Base-by-base conservation (phyloP, 2,113 vertebrate genomes). In the Paradisaea rubra region DNA sequence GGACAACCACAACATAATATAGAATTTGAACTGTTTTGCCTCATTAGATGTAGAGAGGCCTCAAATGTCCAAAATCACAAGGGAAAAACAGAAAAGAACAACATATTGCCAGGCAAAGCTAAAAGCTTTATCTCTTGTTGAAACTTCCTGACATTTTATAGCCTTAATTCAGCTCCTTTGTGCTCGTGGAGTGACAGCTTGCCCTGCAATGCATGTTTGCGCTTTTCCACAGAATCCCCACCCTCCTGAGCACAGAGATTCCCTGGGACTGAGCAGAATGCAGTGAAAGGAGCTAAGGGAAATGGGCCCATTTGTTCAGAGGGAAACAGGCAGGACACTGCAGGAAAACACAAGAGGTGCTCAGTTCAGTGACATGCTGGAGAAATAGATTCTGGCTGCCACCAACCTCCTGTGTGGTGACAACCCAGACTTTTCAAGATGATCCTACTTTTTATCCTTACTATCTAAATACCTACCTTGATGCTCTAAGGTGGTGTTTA, bases 391-490 rank as follows among this genome's bases (percentile, higher is more conserved):
- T 66, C 35, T 39, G 23, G n/a, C 52, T 71, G 61, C 49, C 27
- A 39, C 27, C 31, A 44, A 31, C 27, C 5, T 50, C 24, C 57
- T 0, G 0, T 15, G 5, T 2, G 33, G 63, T 4, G 16, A 37
- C 54, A 61, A 24, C 6, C 27, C 24, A 21, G 19, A 11, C 54
- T 70, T 37, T 27, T 73, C 31, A 16, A 50, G 52, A 22, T 9
- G 13, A 70, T 61, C 18, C 30, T 25, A 33, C 13, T 0, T 22
- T 49, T 42, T 13, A 30, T 30, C 30, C 49, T 74, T 25, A 13
- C 37, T 39, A 37, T 12, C 37, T 13, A 16, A 9, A n/a, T 11
- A 25, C 22, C 33, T 6, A 11, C 12, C 39, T 33, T 7, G 21
- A 15, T 3, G 13, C 24, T 77, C 39, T 17, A 39, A 41, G 31